Evolutionary conservation across 2,888 invertebrate genomes (phyloP).

Genomic region (Taphrorychus bicolor): DNA sequence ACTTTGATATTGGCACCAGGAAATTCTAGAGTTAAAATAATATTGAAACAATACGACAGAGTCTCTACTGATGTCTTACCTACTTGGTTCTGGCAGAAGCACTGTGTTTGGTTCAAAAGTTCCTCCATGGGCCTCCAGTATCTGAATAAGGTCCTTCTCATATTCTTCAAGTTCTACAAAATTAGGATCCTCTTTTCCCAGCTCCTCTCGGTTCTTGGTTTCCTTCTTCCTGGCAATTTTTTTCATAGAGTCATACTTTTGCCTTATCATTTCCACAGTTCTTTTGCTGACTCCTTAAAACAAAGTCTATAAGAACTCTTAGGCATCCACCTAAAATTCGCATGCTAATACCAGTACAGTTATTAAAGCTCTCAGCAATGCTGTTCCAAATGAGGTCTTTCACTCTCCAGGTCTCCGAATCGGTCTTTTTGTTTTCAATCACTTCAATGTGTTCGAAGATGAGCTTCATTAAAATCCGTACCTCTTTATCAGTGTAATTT

Average conservation of each 20-base stretch:
- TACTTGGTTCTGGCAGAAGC: slow-evolving; percentile 11
- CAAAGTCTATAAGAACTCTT: background rate
- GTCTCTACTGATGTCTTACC: background rate
- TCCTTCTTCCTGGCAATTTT: slow-evolving; percentile 33
- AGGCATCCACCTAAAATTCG: too few species aligned
- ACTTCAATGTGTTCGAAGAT: slow-evolving; percentile 31
- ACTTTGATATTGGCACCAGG: slow-evolving; percentile 14
- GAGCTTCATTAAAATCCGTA: slow-evolving; percentile 25
- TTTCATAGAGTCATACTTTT: slow-evolving; percentile 37
- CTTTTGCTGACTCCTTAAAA: slow-evolving; percentile 18
- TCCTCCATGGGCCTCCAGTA: slow-evolving; percentile 17
- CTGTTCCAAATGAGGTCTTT: slow-evolving; percentile 34
- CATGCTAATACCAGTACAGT: slow-evolving; percentile 22
- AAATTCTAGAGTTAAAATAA: slow-evolving; percentile 10
- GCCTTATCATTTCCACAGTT: slow-evolving; percentile 28
- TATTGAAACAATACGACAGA: background rate
- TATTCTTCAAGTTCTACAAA: slow-evolving; percentile 32
- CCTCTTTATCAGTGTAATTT: slow-evolving; percentile 35
- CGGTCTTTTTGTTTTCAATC: slow-evolving; percentile 35
- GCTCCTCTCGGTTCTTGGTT: slow-evolving; percentile 32
- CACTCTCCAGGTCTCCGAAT: slow-evolving; percentile 33
- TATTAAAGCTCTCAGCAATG: slow-evolving; percentile 30
- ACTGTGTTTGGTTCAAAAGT: slow-evolving; percentile 3
- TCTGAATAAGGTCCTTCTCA: slow-evolving; percentile 26
- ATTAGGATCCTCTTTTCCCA: slow-evolving; percentile 22